Percentiles rank a stretch among this genome's conserved stretches.
Conservation (phyloP, 2,888 invertebrate species). For the Chrysina gloriosa region DNA sequence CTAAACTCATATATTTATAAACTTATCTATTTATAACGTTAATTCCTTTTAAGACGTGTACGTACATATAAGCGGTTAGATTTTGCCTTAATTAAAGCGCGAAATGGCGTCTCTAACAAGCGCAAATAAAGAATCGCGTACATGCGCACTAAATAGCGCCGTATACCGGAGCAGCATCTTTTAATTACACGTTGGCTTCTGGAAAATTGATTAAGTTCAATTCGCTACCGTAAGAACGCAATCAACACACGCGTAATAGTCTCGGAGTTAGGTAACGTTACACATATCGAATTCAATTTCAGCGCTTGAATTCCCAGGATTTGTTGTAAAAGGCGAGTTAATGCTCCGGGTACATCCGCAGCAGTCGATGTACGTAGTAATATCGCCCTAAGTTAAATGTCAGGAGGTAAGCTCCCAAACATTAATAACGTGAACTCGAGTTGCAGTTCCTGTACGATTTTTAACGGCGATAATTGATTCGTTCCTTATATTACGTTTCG, state of each 20-base stretch:
- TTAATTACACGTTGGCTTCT: constrained; percentile 9
- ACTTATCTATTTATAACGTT: constrained; percentile 2
- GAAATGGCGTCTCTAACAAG: constrained; percentile 4
- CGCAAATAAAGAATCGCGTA: background rate
- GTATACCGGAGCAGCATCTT: background rate
- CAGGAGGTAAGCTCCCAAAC: background rate
- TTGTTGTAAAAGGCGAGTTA: background rate
- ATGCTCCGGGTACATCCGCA: constrained; percentile 1
- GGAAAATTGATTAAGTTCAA: constrained; percentile 20
- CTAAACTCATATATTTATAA: constrained; percentile 18
- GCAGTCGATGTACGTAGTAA: background rate
- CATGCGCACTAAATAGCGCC: background rate
- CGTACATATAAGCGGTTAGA: background rate
- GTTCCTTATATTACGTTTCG: background rate
- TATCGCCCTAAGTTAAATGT: background rate
- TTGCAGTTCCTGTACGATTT: background rate
- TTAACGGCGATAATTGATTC: background rate
- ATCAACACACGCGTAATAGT: constrained; percentile 22
- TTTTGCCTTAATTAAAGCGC: constrained; percentile 12
- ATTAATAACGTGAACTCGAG: background rate
- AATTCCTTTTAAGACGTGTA: background rate
- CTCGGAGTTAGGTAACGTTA: background rate
- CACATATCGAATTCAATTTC: background rate
- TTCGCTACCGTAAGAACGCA: background rate
- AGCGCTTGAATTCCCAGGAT: constrained; percentile 4